Evolutionary conservation across 23 tunicate species (phyloP).

Genomic region (Halocynthia aurantium): DNA sequence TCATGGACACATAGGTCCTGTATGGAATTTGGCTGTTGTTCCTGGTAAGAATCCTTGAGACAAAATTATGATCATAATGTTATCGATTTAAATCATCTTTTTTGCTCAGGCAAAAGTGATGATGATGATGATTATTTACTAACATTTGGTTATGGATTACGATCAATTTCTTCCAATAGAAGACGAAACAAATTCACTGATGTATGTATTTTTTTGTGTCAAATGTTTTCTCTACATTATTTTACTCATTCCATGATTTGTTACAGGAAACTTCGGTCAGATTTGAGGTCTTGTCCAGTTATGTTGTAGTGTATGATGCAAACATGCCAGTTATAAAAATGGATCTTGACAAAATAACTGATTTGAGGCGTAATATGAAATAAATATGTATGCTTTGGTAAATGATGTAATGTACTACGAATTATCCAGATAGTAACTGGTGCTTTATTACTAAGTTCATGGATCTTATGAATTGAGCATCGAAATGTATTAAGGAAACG

Average conservation of each 20-base stretch:
- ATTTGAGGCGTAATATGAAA: not conserved
- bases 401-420: too few relatives aligned
- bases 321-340: not conserved
- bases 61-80: not conserved
- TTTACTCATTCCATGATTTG: not conserved
- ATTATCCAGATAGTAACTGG: too few relatives aligned
- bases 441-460: too few relatives aligned
- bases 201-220: too few relatives aligned
- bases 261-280: not conserved
- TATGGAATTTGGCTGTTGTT: not conserved
- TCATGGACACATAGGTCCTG: conserved; percentile 1
- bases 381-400: too few relatives aligned
- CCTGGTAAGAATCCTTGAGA: not conserved
- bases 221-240: not conserved
- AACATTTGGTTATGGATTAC: conserved; percentile 6
- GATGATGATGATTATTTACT: not conserved
- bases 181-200: not conserved
- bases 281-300: not conserved
- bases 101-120: not conserved
- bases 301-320: not conserved
- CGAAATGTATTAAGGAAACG: too few relatives aligned
- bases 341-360: not conserved
- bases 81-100: not conserved
- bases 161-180: not conserved
- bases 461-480: too few relatives aligned